These are phyloP conservation scores for Paradisaea rubra DNA, from an alignment of 2,113 vertebrate species.

Conservation along the genomic window DNA sequence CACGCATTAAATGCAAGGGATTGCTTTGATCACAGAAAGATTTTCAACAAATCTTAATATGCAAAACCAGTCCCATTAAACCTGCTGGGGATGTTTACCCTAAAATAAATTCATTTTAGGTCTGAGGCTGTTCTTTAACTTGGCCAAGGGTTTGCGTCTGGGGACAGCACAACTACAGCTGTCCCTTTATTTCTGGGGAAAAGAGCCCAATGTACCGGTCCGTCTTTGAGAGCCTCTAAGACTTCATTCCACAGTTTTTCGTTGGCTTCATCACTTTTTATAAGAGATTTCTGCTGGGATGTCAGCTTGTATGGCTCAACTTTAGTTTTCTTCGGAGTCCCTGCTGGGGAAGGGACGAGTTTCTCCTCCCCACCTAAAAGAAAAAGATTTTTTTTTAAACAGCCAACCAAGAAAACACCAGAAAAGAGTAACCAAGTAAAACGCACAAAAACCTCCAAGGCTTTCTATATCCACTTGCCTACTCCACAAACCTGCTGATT, in stretches of 20 bases:
- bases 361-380: conserved; percentile 27
- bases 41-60: no score
- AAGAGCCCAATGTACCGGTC: conserved; percentile 71
- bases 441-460: background rate
- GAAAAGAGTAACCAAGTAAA: background rate
- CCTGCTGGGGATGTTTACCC: background rate
- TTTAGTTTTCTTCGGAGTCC: conserved; percentile 82
- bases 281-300: conserved; percentile 81
- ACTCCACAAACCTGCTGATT: conserved; percentile 73
- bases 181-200: background rate
- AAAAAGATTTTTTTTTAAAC: background rate
- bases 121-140: background rate
- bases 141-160: background rate
- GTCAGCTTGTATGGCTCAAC: conserved; percentile 88
- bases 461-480: background rate
- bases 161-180: background rate
- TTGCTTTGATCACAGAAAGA: background rate
- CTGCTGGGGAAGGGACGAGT: background rate
- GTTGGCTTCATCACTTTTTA: conserved; percentile 84
- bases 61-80: background rate
- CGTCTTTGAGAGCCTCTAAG: conserved; percentile 82
- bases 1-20: background rate
- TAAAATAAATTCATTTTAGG: background rate
- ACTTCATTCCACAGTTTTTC: conserved; percentile 92
- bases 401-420: background rate